Evolutionary conservation across 2,113 vertebrate species (phyloP).

Genomic region (Carassius gibelio): DNA sequence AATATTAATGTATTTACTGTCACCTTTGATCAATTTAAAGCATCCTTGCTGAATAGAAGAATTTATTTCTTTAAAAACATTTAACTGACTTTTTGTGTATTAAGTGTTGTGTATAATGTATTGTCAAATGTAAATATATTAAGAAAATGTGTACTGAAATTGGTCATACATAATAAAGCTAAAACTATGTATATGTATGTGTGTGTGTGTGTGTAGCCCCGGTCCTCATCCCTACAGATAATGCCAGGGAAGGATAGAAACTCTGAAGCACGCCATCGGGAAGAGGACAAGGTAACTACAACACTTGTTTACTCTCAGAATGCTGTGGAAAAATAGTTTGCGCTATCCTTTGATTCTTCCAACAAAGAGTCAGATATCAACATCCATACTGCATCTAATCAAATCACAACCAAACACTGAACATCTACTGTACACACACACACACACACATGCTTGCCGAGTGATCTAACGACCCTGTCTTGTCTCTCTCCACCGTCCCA

Average conservation of each 20-base stretch:
- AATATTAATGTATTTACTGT: not conserved
- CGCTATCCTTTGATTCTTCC: not conserved
- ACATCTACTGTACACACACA: conserved; percentile 13
- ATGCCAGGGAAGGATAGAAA: conserved; percentile 44
- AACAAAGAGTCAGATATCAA: not conserved
- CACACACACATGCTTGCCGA: conserved; percentile 68
- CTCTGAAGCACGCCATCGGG: conserved; percentile 34
- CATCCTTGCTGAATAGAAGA: not conserved
- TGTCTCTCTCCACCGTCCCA: conserved; percentile 70
- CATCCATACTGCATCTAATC: conserved; percentile 7
- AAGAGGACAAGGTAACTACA: conserved; percentile 44
- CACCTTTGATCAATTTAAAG: not conserved
- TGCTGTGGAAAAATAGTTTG: not conserved
- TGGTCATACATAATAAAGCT: not conserved
- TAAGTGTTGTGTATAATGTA: not conserved
- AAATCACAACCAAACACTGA: conserved; percentile 6
- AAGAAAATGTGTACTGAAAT: not conserved
- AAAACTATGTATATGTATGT: not conserved
- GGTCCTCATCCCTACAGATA: conserved; percentile 57
- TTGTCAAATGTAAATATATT: not conserved
- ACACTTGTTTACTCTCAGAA: not conserved
- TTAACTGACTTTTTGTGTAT: not conserved
- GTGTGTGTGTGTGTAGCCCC: conserved; percentile 44
- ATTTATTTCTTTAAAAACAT: not conserved
- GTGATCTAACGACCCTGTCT: conserved; percentile 86